These are phyloP conservation scores for Xestoiulus laeticollis DNA, from an alignment of 2,888 invertebrate species.

Conservation along the genomic window DNA sequence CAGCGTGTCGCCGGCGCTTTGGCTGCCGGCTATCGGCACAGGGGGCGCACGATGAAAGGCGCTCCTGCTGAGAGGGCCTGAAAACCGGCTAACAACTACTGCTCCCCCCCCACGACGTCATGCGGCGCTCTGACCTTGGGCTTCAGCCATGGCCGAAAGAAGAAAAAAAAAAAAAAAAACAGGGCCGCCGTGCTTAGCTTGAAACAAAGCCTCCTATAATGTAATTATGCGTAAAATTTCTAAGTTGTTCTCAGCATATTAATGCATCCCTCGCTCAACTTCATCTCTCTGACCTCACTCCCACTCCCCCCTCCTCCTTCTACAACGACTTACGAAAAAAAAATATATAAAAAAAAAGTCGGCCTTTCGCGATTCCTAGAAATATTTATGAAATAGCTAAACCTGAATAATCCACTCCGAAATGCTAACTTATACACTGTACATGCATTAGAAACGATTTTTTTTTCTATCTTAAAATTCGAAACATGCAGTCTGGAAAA, in stretches of 20 bases:
- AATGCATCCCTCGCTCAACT: conserved; percentile 27
- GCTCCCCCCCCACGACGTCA: conserved; percentile 16
- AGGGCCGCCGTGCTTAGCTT: conserved; percentile 4
- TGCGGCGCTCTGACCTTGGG: conserved; percentile 33
- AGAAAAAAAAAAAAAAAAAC: background rate
- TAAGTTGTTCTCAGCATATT: conserved; percentile 41
- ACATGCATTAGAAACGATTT: conserved; percentile 1
- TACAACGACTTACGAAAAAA: background rate
- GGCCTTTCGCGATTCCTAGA: conserved; percentile 38
- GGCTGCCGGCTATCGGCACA: conserved; percentile 24
- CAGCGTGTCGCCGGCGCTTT: conserved; percentile 20
- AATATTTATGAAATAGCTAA: conserved; percentile 38
- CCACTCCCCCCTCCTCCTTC: conserved; percentile 34
- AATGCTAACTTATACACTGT: background rate
- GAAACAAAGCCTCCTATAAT: conserved; percentile 32
- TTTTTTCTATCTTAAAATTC: conserved; percentile 17
- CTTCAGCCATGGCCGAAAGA: background rate
- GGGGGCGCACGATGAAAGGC: conserved; percentile 43
- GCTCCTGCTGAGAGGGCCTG: conserved; percentile 23
- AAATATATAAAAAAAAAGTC: background rate
- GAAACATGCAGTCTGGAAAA: conserved; percentile 13
- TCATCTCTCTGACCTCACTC: conserved; percentile 47
- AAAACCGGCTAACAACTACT: conserved; percentile 43
- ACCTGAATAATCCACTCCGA: conserved; percentile 39
- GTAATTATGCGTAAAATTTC: conserved; percentile 36